Evolutionary conservation across 2,113 vertebrate genomes (phyloP).

Genomic region (Rhadina sibilatrix): DNA sequence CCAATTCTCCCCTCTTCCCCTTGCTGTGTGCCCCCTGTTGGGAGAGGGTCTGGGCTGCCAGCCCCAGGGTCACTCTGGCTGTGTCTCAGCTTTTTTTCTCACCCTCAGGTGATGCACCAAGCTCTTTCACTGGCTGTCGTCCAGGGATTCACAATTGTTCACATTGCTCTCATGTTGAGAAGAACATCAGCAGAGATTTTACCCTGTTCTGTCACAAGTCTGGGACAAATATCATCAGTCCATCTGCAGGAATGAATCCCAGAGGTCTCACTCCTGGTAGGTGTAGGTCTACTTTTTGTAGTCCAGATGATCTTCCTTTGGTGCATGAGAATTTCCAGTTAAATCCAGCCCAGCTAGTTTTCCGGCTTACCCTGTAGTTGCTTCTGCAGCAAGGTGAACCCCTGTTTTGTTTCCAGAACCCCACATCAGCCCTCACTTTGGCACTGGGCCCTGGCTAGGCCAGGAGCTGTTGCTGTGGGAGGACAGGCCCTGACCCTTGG

Average conservation of each 20-base stretch:
- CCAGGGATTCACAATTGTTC: fast-evolving
- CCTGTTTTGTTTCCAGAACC: fast-evolving
- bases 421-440: fast-evolving
- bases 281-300: background rate
- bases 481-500: fast-evolving
- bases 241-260: fast-evolving
- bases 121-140: background rate
- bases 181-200: background rate
- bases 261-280: background rate
- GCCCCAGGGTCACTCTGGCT: background rate
- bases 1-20: fast-evolving
- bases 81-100: background rate
- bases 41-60: background rate
- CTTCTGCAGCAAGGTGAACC: background rate
- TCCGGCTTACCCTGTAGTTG: too few relatives aligned
- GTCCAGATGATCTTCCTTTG: background rate
- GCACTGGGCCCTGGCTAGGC: background rate
- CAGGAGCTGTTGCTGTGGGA: background rate
- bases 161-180: fast-evolving
- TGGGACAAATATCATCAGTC: background rate
- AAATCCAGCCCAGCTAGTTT: background rate
- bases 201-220: background rate
- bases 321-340: background rate
- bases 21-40: too few relatives aligned
- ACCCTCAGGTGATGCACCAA: background rate